Evolutionary conservation across 2,113 vertebrate species (phyloP).

Genomic region (Thunnus maccoyii): DNA sequence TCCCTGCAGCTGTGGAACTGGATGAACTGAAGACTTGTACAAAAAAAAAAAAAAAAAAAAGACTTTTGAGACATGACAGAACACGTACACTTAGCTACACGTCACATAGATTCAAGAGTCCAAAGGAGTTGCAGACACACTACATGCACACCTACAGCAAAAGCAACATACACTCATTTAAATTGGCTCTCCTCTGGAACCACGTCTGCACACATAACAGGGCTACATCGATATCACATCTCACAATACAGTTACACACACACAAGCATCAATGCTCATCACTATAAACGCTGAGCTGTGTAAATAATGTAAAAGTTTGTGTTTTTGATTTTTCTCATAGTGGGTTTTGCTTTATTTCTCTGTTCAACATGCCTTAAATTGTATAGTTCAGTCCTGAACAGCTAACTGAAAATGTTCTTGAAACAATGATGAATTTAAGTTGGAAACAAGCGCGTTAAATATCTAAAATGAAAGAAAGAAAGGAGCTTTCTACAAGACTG

Average conservation of each 20-base stretch:
- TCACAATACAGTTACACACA: constrained; percentile 42
- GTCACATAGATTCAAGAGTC: constrained; percentile 57
- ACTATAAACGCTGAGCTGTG: constrained; percentile 73
- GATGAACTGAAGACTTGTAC: constrained; percentile 74
- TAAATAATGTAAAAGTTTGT: constrained; percentile 82
- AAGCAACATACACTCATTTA: constrained; percentile 14
- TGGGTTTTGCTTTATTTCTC: constrained; percentile 73
- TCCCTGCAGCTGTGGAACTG: constrained; percentile 53
- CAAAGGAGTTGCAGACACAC: constrained; percentile 68
- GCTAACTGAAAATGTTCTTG: constrained; percentile 68
- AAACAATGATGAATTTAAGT: constrained; percentile 47
- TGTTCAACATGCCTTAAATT: constrained; percentile 86
- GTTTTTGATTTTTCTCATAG: constrained; percentile 62
- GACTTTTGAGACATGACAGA: constrained; percentile 47
- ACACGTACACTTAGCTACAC: constrained; percentile 53
- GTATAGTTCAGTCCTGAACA: constrained; percentile 77
- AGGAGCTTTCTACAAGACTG: constrained; percentile 26
- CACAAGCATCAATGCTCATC: constrained; percentile 57
- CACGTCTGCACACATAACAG: constrained; percentile 47
- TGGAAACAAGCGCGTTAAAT: constrained; percentile 61
- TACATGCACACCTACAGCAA: constrained; percentile 62
- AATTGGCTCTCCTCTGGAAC: constrained; percentile 60
- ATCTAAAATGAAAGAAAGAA: constrained; percentile 39
- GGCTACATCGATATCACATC: constrained; percentile 46
- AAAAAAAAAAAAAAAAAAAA: constrained; percentile 48